phyloP scores from a whole-genome alignment of 2,113 vertebrate species.

The Aplodontia rufa region DNA sequence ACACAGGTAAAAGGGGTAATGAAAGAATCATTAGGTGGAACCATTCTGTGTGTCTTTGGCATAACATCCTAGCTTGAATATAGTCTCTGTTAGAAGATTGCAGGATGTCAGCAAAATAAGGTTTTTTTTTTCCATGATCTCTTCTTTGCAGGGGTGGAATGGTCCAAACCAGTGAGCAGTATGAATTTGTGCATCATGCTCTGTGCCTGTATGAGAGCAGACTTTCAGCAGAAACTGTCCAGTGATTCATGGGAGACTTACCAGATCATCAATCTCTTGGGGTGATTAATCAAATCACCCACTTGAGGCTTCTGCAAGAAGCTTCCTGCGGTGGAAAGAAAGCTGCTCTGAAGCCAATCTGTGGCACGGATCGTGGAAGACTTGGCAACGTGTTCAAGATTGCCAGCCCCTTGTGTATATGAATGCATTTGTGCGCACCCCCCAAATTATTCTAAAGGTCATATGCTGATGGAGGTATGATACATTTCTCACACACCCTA shows the following conservation, averaged over 20 bases:
- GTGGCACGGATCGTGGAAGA: conserved; percentile 60
- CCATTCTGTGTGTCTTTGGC: not conserved
- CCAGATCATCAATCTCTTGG: conserved; percentile 67
- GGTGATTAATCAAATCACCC: conserved; percentile 84
- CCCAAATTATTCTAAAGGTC: conserved; percentile 79
- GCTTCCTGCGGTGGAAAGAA: conserved; percentile 72
- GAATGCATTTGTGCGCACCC: conserved; percentile 84
- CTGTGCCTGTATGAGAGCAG: conserved; percentile 92
- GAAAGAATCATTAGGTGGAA: not conserved
- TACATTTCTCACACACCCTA: conserved; percentile 69
- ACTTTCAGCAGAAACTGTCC: conserved; percentile 88
- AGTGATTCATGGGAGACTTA: conserved; percentile 83
- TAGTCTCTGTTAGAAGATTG: not conserved
- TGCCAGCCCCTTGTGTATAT: conserved; percentile 79
- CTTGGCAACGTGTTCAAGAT: conserved; percentile 61
- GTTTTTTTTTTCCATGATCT: conserved; percentile 45
- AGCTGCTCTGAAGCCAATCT: conserved; percentile 69
- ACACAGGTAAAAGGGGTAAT: not conserved
- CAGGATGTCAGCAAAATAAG: not conserved
- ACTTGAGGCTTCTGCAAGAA: conserved; percentile 82
- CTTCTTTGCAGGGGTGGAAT: conserved; percentile 92
- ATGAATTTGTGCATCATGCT: conserved; percentile 97
- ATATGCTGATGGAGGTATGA: conserved; percentile 75
- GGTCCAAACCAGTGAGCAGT: conserved; percentile 99
- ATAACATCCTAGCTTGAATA: not conserved